Evolutionary conservation across 2,113 vertebrate genomes (phyloP).

Genomic region (Bucco capensis): DNA sequence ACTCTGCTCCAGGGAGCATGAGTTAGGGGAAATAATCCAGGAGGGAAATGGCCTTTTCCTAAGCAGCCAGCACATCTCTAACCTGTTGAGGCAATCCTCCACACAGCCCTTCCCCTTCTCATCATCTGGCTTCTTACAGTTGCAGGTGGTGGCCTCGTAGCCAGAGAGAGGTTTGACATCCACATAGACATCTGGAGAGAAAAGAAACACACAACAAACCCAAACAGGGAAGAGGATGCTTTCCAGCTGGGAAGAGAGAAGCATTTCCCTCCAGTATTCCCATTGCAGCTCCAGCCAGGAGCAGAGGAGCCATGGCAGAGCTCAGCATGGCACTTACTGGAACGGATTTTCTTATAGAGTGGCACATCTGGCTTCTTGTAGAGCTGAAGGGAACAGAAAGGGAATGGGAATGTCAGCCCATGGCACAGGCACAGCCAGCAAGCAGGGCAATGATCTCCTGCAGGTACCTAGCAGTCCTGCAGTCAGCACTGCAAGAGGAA

Average conservation of each 20-base stretch:
- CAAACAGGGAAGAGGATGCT: background rate
- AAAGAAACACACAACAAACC: background rate
- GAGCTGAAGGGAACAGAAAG: slow-evolving; percentile 76
- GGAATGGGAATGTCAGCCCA: too few relatives aligned
- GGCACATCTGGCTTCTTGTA: slow-evolving; percentile 98
- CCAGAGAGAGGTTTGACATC: slow-evolving; percentile 97
- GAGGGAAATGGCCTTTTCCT: too few relatives aligned
- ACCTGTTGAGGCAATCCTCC: slow-evolving; percentile 98
- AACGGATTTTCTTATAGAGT: slow-evolving; percentile 98
- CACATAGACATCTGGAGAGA: slow-evolving; percentile 77
- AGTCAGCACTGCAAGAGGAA: background rate
- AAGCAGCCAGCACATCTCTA: background rate
- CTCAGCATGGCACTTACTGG: too few relatives aligned
- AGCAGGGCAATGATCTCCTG: background rate
- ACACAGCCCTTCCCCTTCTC: slow-evolving; percentile 81
- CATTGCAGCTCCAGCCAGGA: background rate
- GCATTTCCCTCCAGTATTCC: background rate
- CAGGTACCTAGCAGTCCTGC: background rate
- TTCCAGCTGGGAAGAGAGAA: background rate
- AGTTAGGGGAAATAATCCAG: too few relatives aligned
- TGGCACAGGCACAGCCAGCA: too few relatives aligned
- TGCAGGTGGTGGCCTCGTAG: slow-evolving; percentile 95
- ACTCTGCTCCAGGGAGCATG: too few relatives aligned
- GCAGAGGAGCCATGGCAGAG: too few relatives aligned
- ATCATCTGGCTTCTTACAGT: slow-evolving; percentile 84